Evolutionary conservation across 2,113 vertebrate species (phyloP).

Genomic region (Nyctibius bracteatus): DNA sequence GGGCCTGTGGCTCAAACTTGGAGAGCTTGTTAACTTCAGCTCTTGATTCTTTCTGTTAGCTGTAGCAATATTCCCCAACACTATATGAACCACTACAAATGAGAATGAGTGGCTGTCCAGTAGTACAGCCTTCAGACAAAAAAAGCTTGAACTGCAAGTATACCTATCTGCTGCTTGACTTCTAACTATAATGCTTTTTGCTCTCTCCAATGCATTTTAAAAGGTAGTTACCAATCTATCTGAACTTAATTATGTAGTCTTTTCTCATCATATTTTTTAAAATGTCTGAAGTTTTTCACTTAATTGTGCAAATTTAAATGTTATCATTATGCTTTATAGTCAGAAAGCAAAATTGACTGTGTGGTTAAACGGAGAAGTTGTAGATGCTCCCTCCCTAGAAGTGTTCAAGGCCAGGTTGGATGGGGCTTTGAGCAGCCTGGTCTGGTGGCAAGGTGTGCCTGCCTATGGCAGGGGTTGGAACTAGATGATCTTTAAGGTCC

Average conservation of each 20-base stretch:
- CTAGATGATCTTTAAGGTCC: no score
- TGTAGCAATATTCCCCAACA: no score
- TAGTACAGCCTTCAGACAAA: background rate
- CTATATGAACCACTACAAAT: background rate
- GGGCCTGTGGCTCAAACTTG: no score
- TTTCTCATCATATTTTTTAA: background rate
- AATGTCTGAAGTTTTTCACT: background rate
- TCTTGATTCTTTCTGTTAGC: no score
- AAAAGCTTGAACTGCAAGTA: background rate
- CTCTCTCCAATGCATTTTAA: background rate
- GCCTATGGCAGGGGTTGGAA: no score
- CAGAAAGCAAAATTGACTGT: background rate
- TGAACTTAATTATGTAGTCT: background rate
- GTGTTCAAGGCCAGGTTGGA: no score
- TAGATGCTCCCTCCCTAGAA: no score
- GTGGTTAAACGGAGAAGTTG: background rate
- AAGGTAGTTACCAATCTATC: background rate
- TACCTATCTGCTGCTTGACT: background rate
- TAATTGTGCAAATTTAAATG: background rate
- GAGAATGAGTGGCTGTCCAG: background rate
- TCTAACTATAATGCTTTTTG: background rate
- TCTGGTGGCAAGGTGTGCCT: no score
- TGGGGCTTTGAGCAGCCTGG: no score
- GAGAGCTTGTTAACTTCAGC: no score
- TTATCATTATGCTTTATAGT: background rate